Percentiles rank a stretch among this genome's conserved stretches.
Evolutionary conservation across 2,113 vertebrate genomes (phyloP).

Genomic region (Trematomus loennbergii): DNA sequence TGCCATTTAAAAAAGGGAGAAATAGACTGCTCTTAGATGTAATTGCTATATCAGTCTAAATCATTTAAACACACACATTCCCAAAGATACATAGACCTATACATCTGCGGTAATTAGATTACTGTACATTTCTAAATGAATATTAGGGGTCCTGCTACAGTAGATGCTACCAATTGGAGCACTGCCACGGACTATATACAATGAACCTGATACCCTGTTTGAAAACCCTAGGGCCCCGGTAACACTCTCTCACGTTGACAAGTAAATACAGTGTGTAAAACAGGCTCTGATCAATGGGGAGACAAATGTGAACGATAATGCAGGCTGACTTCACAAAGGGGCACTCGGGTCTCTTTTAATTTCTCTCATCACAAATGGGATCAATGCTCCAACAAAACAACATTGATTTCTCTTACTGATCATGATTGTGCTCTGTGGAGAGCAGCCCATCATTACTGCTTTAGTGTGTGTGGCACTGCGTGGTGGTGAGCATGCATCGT

Average conservation of each 20-base stretch:
- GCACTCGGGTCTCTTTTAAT: conserved; percentile 51
- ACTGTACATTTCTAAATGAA: conserved; percentile 2
- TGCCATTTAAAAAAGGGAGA: neutral
- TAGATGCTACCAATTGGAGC: neutral
- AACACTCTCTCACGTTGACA: conserved; percentile 10
- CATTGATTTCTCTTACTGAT: conserved; percentile 71
- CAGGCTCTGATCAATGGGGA: conserved; percentile 56
- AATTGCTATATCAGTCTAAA: neutral
- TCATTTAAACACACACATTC: neutral
- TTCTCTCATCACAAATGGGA: conserved; percentile 59
- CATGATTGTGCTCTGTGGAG: conserved; percentile 49
- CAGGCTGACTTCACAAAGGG: conserved; percentile 60
- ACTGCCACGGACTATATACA: conserved; percentile 1
- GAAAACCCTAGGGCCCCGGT: conserved; percentile 13
- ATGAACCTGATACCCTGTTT: conserved; percentile 1
- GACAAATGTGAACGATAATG: conserved; percentile 63
- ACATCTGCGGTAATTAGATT: neutral
- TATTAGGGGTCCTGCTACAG: neutral
- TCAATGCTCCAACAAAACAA: conserved; percentile 74
- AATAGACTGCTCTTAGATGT: neutral
- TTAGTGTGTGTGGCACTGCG: conserved; percentile 20
- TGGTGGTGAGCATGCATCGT: neutral
- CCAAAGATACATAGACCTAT: neutral
- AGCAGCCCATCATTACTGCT: conserved; percentile 39
- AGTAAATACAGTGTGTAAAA: conserved; percentile 57